phyloP scores from a whole-genome alignment of 1,140 invertebrate genomes.

The Galleria mellonella region DNA sequence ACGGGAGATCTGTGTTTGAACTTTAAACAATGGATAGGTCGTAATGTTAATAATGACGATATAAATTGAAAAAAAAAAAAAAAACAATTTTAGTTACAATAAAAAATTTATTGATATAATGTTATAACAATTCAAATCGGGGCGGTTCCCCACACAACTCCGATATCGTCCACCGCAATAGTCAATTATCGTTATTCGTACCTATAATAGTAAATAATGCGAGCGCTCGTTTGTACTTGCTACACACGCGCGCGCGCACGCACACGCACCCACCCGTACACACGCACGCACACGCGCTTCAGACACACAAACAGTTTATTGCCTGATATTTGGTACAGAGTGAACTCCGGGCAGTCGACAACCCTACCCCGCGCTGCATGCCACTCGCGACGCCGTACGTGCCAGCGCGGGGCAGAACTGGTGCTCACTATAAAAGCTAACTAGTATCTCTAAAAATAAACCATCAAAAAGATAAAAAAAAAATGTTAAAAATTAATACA shows the following conservation, averaged over 20 bases:
- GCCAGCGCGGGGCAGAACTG: background rate
- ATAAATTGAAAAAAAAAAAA: conserved; percentile 2
- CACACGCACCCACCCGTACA: conserved; percentile 27
- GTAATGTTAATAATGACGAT: too few species aligned
- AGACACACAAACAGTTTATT: conserved; percentile 13
- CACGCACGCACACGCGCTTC: conserved; percentile 20
- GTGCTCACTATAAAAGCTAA: conserved; percentile 20
- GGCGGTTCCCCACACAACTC: conserved; percentile 21
- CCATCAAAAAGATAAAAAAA: conserved; percentile 19
- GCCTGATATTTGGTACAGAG: conserved; percentile 33
- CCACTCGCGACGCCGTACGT: background rate
- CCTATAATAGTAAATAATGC: conserved; percentile 6
- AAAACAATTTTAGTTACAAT: conserved; percentile 44
- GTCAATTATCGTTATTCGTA: conserved; percentile 4
- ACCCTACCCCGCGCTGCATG: background rate
- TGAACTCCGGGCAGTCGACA: conserved; percentile 9
- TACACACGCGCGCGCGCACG: conserved; percentile 35
- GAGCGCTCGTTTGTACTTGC: conserved; percentile 45
- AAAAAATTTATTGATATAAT: conserved; percentile 72
- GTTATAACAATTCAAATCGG: conserved; percentile 57
- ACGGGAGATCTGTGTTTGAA: too few species aligned
- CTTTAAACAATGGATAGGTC: too few species aligned
- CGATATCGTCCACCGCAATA: conserved; percentile 5
- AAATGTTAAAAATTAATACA: too few species aligned
- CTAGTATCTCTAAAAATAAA: conserved; percentile 19